Conservation (phyloP, 2,797 vertebrate species). For the Clarias fuscus region DNA sequence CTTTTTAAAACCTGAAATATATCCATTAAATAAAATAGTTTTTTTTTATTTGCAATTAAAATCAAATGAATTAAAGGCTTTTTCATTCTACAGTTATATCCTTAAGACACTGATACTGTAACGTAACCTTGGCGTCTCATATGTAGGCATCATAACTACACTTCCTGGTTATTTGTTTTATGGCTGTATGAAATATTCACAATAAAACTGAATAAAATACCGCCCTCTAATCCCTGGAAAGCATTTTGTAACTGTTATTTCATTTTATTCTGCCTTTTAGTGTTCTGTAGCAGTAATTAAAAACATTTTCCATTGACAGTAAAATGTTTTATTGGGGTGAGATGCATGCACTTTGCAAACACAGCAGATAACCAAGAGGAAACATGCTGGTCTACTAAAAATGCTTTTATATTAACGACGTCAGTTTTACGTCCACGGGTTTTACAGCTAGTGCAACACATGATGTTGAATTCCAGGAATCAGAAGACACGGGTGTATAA, state of each 20-base stretch:
- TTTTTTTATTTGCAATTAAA: neutral
- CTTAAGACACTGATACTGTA: neutral
- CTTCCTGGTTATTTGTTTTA: neutral
- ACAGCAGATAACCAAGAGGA: slow-evolving; percentile 4
- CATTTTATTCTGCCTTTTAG: neutral
- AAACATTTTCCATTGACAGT: neutral
- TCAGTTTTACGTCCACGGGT: neutral
- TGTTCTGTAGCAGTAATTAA: neutral
- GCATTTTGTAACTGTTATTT: neutral
- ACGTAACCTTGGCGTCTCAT: neutral
- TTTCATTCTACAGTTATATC: neutral
- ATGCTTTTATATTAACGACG: neutral
- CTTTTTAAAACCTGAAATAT: neutral
- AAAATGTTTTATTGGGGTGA: neutral
- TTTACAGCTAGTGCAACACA: neutral
- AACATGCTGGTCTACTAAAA: neutral
- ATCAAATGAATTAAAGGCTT: too few relatives aligned
- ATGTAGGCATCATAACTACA: neutral
- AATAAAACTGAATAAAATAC: neutral
- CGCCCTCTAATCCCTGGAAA: neutral
- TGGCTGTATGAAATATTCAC: neutral
- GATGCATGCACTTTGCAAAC: neutral
- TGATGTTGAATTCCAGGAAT: neutral
- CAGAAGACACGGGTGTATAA: neutral
- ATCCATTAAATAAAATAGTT: neutral